phyloP scores from a whole-genome alignment of 1,140 invertebrate species.

The Zaprionus vittiger region DNA sequence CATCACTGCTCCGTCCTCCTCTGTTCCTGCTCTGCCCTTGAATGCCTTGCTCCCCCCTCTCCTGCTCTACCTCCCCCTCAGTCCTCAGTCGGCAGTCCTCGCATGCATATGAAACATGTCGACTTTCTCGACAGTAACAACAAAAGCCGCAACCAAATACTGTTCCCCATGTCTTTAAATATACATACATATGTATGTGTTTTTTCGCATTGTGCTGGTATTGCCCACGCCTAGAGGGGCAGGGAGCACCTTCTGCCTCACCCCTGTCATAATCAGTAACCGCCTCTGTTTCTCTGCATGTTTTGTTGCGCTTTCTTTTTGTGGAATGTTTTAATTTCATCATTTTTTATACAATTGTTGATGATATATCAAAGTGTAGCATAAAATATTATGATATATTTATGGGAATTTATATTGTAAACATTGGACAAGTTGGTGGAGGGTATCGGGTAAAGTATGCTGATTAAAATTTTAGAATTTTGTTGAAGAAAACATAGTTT shows the following conservation, averaged over 20 bases:
- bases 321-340: neutral
- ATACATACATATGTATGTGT: neutral
- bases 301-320: neutral
- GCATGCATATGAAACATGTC: conserved; percentile 65
- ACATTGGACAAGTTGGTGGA: neutral
- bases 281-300: neutral
- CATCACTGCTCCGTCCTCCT: conserved; percentile 9
- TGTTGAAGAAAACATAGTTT: too few species aligned
- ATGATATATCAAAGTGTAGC: neutral
- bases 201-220: neutral
- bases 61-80: neutral
- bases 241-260: neutral
- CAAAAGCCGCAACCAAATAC: conserved; percentile 35
- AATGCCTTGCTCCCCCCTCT: too few species aligned
- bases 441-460: neutral
- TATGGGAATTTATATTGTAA: neutral
- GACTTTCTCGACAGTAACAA: conserved; percentile 46
- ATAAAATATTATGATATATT: neutral
- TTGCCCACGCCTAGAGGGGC: neutral
- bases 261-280: neutral
- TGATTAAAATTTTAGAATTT: too few species aligned
- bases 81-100: neutral
- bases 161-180: neutral
- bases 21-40: neutral
- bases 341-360: neutral